Evolutionary conservation across 1,140 invertebrate species (phyloP).

Genomic region (Bombus affinis): DNA sequence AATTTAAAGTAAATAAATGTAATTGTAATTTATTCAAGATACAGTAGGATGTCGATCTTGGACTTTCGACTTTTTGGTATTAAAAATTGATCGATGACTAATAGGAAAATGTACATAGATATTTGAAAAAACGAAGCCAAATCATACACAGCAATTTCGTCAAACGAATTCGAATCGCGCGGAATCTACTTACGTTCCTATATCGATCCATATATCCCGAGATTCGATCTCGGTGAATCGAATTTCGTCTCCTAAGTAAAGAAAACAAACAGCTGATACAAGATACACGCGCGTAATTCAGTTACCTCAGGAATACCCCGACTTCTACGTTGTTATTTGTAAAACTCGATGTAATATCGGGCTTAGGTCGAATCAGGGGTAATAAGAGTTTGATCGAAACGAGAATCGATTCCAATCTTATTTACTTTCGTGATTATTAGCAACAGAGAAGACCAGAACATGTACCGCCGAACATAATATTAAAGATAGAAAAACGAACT

Average conservation of each 20-base stretch:
- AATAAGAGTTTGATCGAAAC: background rate
- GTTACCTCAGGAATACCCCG: conserved; percentile 6
- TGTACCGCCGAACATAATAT: background rate
- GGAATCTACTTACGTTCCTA: conserved; percentile 30
- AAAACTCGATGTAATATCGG: background rate
- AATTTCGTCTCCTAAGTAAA: conserved; percentile 44
- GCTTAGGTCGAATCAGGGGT: background rate
- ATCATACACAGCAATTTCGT: background rate
- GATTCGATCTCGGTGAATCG: conserved; percentile 23
- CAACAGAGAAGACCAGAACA: too few relatives aligned
- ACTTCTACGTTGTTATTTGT: background rate
- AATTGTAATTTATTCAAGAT: background rate
- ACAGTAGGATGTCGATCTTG: background rate
- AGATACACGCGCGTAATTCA: conserved; percentile 26
- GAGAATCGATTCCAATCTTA: background rate
- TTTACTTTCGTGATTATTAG: background rate
- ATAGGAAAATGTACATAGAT: background rate
- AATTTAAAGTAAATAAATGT: background rate
- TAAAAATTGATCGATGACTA: too few relatives aligned
- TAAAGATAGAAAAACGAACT: background rate
- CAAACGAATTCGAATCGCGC: too few relatives aligned
- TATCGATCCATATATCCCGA: conserved; percentile 17
- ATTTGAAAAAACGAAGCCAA: background rate
- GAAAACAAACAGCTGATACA: conserved; percentile 45
- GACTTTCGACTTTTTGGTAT: background rate